These are phyloP conservation scores for Suncus etruscus DNA, from an alignment of 2,113 vertebrate genomes.

Conservation along the genomic window DNA sequence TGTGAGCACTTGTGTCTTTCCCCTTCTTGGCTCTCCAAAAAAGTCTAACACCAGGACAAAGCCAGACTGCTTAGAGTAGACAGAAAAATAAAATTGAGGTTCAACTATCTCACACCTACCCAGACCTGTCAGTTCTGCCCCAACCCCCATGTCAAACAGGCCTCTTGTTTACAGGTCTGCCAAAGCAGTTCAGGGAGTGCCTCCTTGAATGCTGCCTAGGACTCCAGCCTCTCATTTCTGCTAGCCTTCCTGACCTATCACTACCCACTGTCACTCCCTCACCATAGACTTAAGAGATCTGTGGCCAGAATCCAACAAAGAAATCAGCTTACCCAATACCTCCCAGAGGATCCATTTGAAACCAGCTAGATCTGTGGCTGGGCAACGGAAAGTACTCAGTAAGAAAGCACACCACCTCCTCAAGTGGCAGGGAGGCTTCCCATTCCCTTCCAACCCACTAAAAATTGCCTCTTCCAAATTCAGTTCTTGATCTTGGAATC, in stretches of 20 bases:
- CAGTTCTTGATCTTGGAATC: constrained; percentile 39
- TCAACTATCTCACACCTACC: background rate
- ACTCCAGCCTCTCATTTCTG: constrained; percentile 50
- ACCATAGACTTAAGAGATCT: constrained; percentile 48
- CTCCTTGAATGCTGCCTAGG: background rate
- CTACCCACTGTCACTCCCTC: constrained; percentile 48
- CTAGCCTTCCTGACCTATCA: constrained; percentile 49
- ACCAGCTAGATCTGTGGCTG: constrained; percentile 60
- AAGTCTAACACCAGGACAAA: constrained; percentile 30
- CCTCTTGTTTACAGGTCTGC: constrained; percentile 37
- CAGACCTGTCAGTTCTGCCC: too few species aligned
- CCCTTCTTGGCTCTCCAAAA: constrained; percentile 25
- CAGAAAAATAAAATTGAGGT: constrained; percentile 47
- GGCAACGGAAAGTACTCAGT: constrained; percentile 58
- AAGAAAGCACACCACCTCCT: constrained; percentile 61
- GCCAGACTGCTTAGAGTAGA: constrained; percentile 7
- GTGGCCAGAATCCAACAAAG: constrained; percentile 69
- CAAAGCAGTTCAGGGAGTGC: constrained; percentile 26
- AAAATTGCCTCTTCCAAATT: constrained; percentile 52
- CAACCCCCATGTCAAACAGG: background rate
- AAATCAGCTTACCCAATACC: constrained; percentile 68
- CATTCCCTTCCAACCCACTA: constrained; percentile 11
- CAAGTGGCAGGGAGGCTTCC: constrained; percentile 56
- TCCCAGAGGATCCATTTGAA: constrained; percentile 72
- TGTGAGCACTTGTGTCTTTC: constrained; percentile 17